phyloP scores from a whole-genome alignment of 2,888 invertebrate genomes.

The Uropetala carovei region DNA sequence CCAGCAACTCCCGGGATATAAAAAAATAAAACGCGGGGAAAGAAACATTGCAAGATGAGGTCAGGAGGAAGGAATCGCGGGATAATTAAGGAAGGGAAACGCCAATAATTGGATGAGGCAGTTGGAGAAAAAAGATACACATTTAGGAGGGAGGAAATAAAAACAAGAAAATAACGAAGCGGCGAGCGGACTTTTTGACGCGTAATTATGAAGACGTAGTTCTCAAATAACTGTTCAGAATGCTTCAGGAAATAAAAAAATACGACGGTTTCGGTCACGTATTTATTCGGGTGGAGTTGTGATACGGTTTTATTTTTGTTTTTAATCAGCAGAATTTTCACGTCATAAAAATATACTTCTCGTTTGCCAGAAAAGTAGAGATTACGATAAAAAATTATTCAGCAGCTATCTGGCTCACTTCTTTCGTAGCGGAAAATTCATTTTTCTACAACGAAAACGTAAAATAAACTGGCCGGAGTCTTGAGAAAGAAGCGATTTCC shows the following conservation, averaged over 20 bases:
- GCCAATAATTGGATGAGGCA: slow-evolving; percentile 61
- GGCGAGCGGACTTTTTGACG: slow-evolving; percentile 2
- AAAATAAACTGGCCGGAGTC: too few relatives aligned
- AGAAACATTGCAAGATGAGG: slow-evolving; percentile 50
- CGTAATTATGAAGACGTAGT: slow-evolving; percentile 46
- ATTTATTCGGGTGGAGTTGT: background rate
- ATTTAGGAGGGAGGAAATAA: background rate
- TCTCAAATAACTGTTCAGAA: background rate
- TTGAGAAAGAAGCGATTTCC: too few relatives aligned
- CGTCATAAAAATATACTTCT: too few relatives aligned
- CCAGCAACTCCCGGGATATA: background rate
- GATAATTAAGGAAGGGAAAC: slow-evolving; percentile 57
- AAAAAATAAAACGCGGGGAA: slow-evolving; percentile 24
- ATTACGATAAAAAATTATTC: too few relatives aligned
- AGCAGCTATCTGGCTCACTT: too few relatives aligned
- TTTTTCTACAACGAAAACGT: too few relatives aligned
- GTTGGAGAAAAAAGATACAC: slow-evolving; percentile 27
- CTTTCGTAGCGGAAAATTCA: too few relatives aligned
- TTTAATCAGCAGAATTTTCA: too few relatives aligned
- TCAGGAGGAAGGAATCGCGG: slow-evolving; percentile 28
- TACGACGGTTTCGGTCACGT: background rate
- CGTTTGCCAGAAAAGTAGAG: too few relatives aligned
- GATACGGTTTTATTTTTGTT: background rate
- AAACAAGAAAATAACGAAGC: slow-evolving; percentile 36
- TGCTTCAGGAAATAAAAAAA: background rate